These are phyloP conservation scores for Hypomecis punctinalis DNA, from an alignment of 2,888 invertebrate genomes.

Conservation along the genomic window DNA sequence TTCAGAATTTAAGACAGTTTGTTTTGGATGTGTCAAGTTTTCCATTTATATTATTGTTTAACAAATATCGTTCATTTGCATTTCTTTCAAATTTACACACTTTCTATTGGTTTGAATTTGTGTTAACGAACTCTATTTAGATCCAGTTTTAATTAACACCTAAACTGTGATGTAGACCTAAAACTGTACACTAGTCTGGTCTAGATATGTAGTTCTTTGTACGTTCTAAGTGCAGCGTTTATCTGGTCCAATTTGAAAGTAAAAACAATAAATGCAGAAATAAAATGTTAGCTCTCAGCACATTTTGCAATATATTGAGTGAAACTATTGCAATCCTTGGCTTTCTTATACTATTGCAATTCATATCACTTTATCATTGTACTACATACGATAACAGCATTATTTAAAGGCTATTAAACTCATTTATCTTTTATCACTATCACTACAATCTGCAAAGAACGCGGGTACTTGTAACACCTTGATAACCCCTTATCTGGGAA, in stretches of 20 bases:
- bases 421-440: conserved; percentile 69
- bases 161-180: neutral
- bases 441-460: conserved; percentile 62
- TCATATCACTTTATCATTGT: neutral
- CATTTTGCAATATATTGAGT: neutral
- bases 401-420: conserved; percentile 74
- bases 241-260: neutral
- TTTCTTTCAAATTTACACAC: conserved; percentile 23
- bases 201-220: neutral
- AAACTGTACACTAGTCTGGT: neutral
- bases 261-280: no score
- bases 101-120: conserved; percentile 43
- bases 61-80: conserved; percentile 50
- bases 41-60: conserved; percentile 23
- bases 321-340: neutral
- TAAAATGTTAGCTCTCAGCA: no score
- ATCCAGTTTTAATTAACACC: conserved; percentile 8
- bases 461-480: conserved; percentile 62
- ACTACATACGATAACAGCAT: conserved; percentile 24
- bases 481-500: conserved; percentile 72
- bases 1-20: neutral
- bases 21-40: conserved; percentile 7
- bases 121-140: conserved; percentile 15
- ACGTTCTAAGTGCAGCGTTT: neutral
- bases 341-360: neutral